Conservation (phyloP, 2,797 vertebrate species). For the Sandelia bainsii region DNA sequence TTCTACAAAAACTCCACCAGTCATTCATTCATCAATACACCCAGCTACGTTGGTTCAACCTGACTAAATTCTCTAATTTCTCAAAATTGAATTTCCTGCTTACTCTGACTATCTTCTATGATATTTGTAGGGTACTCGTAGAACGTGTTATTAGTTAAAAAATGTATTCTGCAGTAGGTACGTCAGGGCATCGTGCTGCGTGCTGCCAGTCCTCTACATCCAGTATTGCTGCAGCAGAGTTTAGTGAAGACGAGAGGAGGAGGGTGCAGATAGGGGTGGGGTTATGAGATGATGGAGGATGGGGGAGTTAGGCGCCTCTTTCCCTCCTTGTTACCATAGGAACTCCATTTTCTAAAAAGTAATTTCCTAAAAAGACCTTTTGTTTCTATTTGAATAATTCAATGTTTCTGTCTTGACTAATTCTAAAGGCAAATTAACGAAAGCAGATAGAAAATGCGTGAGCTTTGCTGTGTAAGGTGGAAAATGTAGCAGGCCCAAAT, state of each 20-base stretch:
- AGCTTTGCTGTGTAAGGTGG: background rate
- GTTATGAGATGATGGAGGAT: constrained; percentile 57
- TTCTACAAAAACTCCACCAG: no score
- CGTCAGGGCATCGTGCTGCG: background rate
- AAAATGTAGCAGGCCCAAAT: background rate
- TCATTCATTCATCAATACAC: no score
- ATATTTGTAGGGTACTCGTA: no score
- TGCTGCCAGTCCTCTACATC: background rate
- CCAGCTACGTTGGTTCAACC: no score
- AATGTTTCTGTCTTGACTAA: background rate
- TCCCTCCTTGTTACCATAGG: constrained; percentile 72
- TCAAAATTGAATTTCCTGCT: no score
- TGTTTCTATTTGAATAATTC: background rate
- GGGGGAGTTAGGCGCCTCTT: constrained; percentile 68
- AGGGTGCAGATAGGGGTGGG: constrained; percentile 65
- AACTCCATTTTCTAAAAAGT: constrained; percentile 62
- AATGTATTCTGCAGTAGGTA: background rate
- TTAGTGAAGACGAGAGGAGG: background rate
- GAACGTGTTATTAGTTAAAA: no score
- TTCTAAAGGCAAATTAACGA: background rate
- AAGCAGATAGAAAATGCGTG: background rate
- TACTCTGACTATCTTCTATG: no score
- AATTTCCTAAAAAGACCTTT: constrained; percentile 3
- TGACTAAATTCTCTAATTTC: no score
- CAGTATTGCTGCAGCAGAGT: constrained; percentile 4